phyloP scores from a whole-genome alignment of 2,113 vertebrate species.

The Sinosuthora webbiana region DNA sequence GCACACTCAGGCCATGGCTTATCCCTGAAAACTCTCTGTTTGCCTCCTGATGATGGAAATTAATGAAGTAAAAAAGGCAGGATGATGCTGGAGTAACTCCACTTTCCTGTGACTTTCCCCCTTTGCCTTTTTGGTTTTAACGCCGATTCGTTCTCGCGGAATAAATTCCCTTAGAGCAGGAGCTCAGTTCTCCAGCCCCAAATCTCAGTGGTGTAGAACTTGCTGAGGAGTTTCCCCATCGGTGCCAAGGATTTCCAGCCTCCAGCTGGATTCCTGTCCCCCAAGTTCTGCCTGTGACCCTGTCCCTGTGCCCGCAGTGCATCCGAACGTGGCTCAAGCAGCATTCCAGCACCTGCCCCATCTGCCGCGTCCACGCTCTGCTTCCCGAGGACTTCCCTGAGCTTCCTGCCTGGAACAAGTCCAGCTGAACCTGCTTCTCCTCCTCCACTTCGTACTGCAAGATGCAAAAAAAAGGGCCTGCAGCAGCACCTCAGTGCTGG shows the following conservation, averaged over 20 bases:
- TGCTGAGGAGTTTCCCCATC: fast-evolving
- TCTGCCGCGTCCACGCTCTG: constrained; percentile 77
- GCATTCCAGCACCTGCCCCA: constrained; percentile 84
- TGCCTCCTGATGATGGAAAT: not conserved
- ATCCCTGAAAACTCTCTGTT: not conserved
- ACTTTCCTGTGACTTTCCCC: not conserved
- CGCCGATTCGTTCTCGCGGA: not conserved
- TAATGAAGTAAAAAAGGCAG: not conserved
- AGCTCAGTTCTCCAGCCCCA: not conserved
- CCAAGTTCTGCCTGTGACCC: not conserved
- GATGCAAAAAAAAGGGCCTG: not conserved
- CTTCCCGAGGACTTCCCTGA: constrained; percentile 80
- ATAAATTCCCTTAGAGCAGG: not conserved
- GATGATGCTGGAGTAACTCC: not conserved
- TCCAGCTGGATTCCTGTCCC: not conserved
- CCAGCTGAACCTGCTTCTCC: not conserved
- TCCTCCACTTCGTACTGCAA: fast-evolving
- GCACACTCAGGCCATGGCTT: not conserved
- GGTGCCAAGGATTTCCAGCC: fast-evolving
- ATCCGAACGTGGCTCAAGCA: constrained; percentile 85
- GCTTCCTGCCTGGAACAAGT: constrained; percentile 66
- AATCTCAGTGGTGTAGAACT: fast-evolving
- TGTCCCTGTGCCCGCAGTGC: constrained; percentile 75
- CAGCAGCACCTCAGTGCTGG: not conserved
- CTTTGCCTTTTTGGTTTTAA: not conserved